Percentiles rank a stretch among this genome's conserved stretches.
These are phyloP conservation scores for Hoplostethus atlanticus DNA, from an alignment of 2,797 vertebrate genomes.

Conservation along the genomic window DNA sequence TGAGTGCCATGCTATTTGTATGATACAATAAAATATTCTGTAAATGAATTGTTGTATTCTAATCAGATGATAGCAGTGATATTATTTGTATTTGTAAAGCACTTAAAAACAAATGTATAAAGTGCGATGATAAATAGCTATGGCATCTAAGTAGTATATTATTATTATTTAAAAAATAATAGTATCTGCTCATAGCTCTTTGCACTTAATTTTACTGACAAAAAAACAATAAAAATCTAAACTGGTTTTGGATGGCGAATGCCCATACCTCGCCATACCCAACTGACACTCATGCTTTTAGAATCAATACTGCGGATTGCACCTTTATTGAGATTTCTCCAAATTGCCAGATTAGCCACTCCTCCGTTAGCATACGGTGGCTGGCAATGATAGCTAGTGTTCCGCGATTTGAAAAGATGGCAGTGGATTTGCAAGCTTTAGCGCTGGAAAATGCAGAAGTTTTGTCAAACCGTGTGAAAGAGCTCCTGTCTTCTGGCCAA, in stretches of 20 bases:
- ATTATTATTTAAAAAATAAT: too few relatives aligned
- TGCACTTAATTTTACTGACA: too few relatives aligned
- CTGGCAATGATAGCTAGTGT: slow-evolving; percentile 51
- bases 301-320: too few relatives aligned
- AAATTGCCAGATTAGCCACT: slow-evolving; percentile 65
- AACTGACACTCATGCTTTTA: too few relatives aligned
- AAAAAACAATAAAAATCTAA: too few relatives aligned
- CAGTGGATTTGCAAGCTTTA: slow-evolving; percentile 83
- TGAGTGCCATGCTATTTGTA: slow-evolving; percentile 4
- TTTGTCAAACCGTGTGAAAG: slow-evolving; percentile 86
- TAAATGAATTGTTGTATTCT: slow-evolving; percentile 1
- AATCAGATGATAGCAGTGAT: background rate
- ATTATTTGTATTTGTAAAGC: background rate
- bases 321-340: slow-evolving; percentile 1
- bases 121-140: too few relatives aligned
- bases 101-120: too few relatives aligned
- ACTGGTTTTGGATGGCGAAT: too few relatives aligned
- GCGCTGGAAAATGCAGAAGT: slow-evolving; percentile 90
- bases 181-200: too few relatives aligned
- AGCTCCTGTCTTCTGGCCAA: slow-evolving; percentile 87
- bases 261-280: too few relatives aligned
- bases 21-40: slow-evolving; percentile 51
- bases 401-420: slow-evolving; percentile 80
- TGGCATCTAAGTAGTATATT: too few relatives aligned
- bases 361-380: slow-evolving; percentile 67